phyloP scores from a whole-genome alignment of 2,113 vertebrate genomes.

The Desmodus rotundus region DNA sequence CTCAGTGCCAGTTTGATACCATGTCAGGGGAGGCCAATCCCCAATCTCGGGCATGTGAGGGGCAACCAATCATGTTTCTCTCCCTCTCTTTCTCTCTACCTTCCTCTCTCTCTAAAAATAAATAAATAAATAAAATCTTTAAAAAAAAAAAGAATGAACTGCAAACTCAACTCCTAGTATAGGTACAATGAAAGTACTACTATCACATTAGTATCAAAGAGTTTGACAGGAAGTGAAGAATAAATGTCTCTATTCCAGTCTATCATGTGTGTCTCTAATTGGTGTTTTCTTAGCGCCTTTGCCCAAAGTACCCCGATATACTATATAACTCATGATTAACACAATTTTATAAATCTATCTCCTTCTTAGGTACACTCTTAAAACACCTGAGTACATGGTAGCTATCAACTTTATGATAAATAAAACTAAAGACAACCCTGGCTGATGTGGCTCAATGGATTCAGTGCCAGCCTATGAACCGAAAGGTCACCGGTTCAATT shows the following conservation, averaged over 20 bases:
- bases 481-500: too few species aligned
- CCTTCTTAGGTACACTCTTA: neutral
- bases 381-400: neutral
- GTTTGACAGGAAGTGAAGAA: neutral
- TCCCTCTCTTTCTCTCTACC: too few species aligned
- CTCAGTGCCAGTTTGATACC: too few species aligned
- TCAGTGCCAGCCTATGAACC: too few species aligned
- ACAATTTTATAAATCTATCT: slow-evolving; percentile 2
- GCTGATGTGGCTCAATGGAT: too few species aligned
- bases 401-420: neutral
- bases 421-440: neutral
- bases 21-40: too few species aligned
- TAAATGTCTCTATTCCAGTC: neutral
- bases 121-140: too few species aligned
- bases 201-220: neutral
- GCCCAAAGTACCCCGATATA: neutral
- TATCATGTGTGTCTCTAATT: neutral
- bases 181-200: neutral
- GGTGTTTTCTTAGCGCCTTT: neutral
- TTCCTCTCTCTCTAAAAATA: too few species aligned
- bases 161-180: neutral
- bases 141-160: neutral
- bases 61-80: too few species aligned
- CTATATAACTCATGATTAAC: neutral
- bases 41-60: too few species aligned